Percentiles rank a stretch among this genome's conserved stretches.
phyloP scores from a whole-genome alignment of 2,797 vertebrate genomes.

The Scolopax bukidnonensis region DNA sequence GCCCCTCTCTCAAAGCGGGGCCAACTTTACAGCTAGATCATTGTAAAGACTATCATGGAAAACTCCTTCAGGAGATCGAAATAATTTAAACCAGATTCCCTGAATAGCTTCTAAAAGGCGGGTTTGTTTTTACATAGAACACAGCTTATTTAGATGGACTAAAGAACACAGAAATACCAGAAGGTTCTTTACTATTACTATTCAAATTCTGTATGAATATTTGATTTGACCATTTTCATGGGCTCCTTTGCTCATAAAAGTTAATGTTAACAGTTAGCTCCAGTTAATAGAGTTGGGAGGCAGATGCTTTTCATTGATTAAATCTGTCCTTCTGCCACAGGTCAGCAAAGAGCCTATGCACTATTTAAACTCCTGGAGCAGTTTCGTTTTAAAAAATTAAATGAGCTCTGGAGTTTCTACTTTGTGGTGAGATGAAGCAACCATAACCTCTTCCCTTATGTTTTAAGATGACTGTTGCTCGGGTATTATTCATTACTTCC shows the following conservation, averaged over 20 bases:
- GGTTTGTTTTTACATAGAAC: not conserved
- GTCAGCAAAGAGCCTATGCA: not conserved
- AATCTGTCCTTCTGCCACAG: not conserved
- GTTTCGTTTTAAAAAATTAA: not conserved
- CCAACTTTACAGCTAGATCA: not conserved
- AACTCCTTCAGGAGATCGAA: not conserved
- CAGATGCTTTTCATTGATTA: not conserved
- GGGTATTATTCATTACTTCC: not conserved
- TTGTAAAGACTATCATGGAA: not conserved
- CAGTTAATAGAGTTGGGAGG: not conserved
- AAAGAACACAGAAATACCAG: not conserved
- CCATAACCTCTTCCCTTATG: not conserved
- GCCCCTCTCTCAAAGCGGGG: not conserved
- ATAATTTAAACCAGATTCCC: not conserved
- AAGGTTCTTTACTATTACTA: not conserved
- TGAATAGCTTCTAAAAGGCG: not conserved
- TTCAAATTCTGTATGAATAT: not conserved
- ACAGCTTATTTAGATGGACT: not conserved
- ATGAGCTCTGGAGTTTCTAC: not conserved
- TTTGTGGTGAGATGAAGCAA: not conserved
- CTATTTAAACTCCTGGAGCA: not conserved
- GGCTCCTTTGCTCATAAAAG: not conserved
- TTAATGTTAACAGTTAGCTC: not conserved
- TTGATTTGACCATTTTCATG: not conserved
- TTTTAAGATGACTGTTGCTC: not conserved